Evolutionary conservation across 1,140 invertebrate species (phyloP).

Genomic region (Drosophila micromelanica): DNA sequence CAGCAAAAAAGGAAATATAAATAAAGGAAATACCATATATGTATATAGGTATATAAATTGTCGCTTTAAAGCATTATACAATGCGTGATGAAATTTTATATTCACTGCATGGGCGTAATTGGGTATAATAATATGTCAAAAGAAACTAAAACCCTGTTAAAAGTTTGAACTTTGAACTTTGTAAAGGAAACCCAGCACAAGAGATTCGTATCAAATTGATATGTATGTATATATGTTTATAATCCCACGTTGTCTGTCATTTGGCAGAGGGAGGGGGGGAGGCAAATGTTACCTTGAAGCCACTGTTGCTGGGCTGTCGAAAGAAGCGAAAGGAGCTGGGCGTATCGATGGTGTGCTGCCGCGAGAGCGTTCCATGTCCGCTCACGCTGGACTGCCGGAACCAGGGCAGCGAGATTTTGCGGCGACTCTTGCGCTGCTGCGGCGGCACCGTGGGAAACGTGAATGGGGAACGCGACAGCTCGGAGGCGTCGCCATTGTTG

Average conservation of each 20-base stretch:
- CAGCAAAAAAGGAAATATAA: background rate
- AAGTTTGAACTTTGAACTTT: constrained; percentile 1
- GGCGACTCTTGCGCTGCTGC: constrained; percentile 88
- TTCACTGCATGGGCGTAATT: background rate
- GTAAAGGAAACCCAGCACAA: background rate
- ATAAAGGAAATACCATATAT: too few relatives aligned
- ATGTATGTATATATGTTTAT: too few relatives aligned
- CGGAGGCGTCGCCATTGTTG: constrained; percentile 27
- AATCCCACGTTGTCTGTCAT: background rate
- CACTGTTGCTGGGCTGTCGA: constrained; percentile 76
- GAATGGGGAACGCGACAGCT: constrained; percentile 65
- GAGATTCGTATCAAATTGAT: constrained; percentile 1
- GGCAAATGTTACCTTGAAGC: constrained; percentile 84
- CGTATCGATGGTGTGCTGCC: constrained; percentile 95
- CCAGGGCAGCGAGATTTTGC: constrained; percentile 95
- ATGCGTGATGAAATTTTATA: too few relatives aligned
- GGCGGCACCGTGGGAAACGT: constrained; percentile 82
- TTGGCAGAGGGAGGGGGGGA: too few relatives aligned
- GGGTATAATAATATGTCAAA: background rate
- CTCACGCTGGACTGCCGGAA: constrained; percentile 91
- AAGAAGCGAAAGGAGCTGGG: constrained; percentile 90
- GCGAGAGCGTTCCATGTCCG: constrained; percentile 89
- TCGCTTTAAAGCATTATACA: too few relatives aligned
- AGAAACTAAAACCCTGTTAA: background rate
- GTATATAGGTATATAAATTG: too few relatives aligned